These are phyloP conservation scores for Sphaerophoria taeniata DNA, from an alignment of 2,888 invertebrate species.

Conservation along the genomic window DNA sequence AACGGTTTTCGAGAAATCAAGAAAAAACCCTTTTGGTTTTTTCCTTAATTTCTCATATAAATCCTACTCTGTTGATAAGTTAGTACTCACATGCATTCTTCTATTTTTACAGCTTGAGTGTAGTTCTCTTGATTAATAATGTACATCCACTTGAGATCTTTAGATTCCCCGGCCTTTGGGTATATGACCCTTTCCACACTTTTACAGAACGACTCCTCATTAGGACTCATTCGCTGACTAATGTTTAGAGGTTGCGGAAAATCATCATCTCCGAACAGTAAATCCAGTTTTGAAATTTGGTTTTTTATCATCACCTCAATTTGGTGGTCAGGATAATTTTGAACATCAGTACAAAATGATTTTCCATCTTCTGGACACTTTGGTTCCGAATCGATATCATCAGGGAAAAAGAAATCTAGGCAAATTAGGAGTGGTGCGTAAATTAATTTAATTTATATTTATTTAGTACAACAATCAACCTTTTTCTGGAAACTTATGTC, in stretches of 20 bases:
- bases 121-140: slow-evolving; percentile 87
- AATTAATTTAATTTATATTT: background rate
- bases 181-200: slow-evolving; percentile 83
- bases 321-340: slow-evolving; percentile 82
- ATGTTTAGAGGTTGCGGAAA: slow-evolving; percentile 83
- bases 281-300: slow-evolving; percentile 76
- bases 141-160: slow-evolving; percentile 87
- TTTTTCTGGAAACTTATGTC: slow-evolving; percentile 10
- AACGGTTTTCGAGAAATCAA: too few species aligned
- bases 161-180: slow-evolving; percentile 86
- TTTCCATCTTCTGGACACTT: slow-evolving; percentile 76
- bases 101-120: slow-evolving; percentile 89
- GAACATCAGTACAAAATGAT: slow-evolving; percentile 83
- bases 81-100: slow-evolving; percentile 88
- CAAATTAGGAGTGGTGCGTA: background rate
- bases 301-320: slow-evolving; percentile 78
- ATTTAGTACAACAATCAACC: slow-evolving; percentile 4
- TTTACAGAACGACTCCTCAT: slow-evolving; percentile 83
- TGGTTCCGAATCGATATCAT: slow-evolving; percentile 56
- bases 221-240: slow-evolving; percentile 83
- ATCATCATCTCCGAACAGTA: slow-evolving; percentile 80
- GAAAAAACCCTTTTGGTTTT: too few species aligned
- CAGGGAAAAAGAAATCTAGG: slow-evolving; percentile 75
- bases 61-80: background rate
- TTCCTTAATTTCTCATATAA: background rate